These are phyloP conservation scores for Helicoverpa zea DNA, from an alignment of 1,140 invertebrate genomes.

Conservation along the genomic window DNA sequence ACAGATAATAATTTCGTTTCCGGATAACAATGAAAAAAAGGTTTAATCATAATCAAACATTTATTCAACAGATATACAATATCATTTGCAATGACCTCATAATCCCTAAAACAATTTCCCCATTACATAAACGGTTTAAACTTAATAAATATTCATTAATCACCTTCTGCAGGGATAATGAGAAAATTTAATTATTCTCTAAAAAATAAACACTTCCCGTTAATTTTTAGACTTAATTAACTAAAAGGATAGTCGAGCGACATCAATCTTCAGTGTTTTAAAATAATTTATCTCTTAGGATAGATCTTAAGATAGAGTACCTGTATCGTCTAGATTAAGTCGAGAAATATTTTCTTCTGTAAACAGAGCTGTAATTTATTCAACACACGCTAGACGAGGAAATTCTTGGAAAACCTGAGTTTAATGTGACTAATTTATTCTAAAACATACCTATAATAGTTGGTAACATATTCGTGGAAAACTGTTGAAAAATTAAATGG, in stretches of 20 bases:
- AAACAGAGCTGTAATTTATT: no score
- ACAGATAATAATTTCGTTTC: no score
- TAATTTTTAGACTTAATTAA: slow-evolving; percentile 40
- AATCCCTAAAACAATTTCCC: slow-evolving; percentile 5
- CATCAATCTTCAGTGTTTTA: slow-evolving; percentile 38
- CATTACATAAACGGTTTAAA: slow-evolving; percentile 11
- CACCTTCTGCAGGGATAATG: slow-evolving; percentile 22
- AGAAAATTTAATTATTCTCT: slow-evolving; percentile 43
- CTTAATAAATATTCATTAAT: slow-evolving; percentile 31
- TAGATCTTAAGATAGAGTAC: background rate
- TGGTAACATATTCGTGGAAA: no score
- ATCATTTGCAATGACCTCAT: background rate
- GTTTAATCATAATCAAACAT: no score
- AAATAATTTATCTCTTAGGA: slow-evolving; percentile 8
- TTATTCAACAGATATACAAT: background rate
- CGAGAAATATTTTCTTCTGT: background rate
- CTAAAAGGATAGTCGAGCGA: background rate
- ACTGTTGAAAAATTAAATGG: no score
- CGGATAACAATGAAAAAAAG: no score
- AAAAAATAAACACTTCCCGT: slow-evolving; percentile 37
- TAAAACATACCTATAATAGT: no score
- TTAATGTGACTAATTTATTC: no score
- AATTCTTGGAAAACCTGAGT: no score
- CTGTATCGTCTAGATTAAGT: background rate
- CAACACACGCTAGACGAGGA: no score